Conservation (phyloP, 2,888 invertebrate genomes). For the Cantharis flavilabris region DNA sequence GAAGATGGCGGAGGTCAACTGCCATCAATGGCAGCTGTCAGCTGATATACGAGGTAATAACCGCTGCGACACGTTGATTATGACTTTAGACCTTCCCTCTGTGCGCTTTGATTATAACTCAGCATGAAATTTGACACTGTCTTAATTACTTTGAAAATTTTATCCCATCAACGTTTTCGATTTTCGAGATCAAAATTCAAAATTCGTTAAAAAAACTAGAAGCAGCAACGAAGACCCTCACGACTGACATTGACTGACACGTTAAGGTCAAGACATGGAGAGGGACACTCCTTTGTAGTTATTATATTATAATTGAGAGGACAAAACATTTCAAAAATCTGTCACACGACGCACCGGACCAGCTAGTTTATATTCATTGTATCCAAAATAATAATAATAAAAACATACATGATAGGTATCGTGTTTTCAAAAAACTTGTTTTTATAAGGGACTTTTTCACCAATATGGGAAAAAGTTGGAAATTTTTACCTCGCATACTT, state of each 20-base stretch:
- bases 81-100: constrained; percentile 33
- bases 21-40: constrained; percentile 59
- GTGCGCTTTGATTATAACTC: constrained; percentile 21
- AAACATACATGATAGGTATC: constrained; percentile 21
- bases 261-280: constrained; percentile 40
- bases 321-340: constrained; percentile 50
- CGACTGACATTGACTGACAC: constrained; percentile 11
- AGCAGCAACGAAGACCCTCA: background rate
- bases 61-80: constrained; percentile 52
- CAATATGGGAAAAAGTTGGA: background rate
- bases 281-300: constrained; percentile 47
- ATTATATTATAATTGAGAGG: constrained; percentile 50
- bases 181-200: background rate
- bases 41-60: constrained; percentile 58
- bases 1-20: constrained; percentile 40
- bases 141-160: constrained; percentile 27
- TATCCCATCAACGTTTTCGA: background rate
- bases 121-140: constrained; percentile 25
- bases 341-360: constrained; percentile 44
- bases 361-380: constrained; percentile 38
- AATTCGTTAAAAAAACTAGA: background rate
- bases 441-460: background rate
- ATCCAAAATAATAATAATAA: constrained; percentile 20
- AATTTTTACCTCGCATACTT: background rate
- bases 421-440: constrained; percentile 19